Evolutionary conservation across 2,888 invertebrate genomes (phyloP).

Genomic region (Cephus pygmeus): DNA sequence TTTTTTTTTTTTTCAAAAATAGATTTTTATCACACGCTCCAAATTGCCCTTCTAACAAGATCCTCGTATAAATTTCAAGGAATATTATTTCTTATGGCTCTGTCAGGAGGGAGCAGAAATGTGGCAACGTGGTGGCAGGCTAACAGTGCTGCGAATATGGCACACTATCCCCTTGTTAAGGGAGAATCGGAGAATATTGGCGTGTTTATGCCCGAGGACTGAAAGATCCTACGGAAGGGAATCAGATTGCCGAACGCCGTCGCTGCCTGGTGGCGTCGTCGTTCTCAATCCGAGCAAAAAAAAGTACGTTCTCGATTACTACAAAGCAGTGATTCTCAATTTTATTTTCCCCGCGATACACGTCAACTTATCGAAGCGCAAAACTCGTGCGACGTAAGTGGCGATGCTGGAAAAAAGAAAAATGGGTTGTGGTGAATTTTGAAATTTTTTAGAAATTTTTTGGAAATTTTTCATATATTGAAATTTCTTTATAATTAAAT

Average conservation of each 20-base stretch:
- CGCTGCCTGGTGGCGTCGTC: not conserved
- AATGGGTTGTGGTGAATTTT: not conserved
- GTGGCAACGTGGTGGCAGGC: conserved; percentile 8
- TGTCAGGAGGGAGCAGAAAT: not conserved
- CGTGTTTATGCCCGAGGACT: conserved; percentile 35
- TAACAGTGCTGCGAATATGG: conserved; percentile 19
- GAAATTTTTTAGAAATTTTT: not conserved
- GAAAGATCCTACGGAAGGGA: not conserved
- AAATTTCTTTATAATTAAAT: not conserved
- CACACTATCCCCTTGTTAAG: conserved; percentile 48
- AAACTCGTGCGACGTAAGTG: not conserved
- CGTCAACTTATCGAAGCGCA: not conserved
- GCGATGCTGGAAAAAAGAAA: not conserved
- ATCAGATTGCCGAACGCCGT: not conserved
- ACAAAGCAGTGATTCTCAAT: too few relatives aligned
- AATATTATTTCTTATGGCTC: conserved; percentile 16
- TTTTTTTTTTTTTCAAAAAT: not conserved
- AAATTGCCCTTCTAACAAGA: conserved; percentile 15
- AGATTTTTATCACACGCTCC: not conserved
- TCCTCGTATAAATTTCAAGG: conserved; percentile 24
- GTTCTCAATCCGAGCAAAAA: not conserved
- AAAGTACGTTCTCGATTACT: too few relatives aligned
- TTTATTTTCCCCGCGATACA: too few relatives aligned
- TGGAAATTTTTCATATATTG: too few relatives aligned
- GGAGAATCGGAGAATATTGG: conserved; percentile 47